Percentiles rank a stretch among this genome's conserved stretches.
phyloP scores from a whole-genome alignment of 1,140 invertebrate genomes.

The Microplitis mediator region DNA sequence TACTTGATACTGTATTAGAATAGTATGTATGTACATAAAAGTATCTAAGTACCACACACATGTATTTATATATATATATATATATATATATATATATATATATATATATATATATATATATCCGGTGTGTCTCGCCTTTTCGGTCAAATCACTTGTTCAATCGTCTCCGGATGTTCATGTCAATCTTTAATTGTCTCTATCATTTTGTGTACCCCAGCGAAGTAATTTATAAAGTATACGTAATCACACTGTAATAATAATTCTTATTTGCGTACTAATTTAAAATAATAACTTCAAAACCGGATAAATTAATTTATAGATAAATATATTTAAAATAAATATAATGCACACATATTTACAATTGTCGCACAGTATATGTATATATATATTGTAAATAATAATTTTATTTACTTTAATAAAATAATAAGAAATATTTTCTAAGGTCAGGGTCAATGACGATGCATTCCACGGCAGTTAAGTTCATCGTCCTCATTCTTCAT shows the following conservation, averaged over 20 bases:
- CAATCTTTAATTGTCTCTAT: conserved; percentile 11
- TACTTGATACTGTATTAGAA: conserved; percentile 7
- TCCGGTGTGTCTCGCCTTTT: conserved; percentile 20
- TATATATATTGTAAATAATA: no score
- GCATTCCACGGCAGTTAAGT: not conserved
- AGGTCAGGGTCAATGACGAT: conserved; percentile 16
- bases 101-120: not conserved
- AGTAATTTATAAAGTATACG: not conserved
- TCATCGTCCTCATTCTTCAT: conserved; percentile 5
- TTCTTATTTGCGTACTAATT: not conserved
- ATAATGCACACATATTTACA: no score
- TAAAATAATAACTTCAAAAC: not conserved
- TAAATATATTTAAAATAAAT: not conserved
- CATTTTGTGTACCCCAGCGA: no score
- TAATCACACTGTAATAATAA: not conserved
- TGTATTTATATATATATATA: not conserved
- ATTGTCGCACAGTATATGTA: no score
- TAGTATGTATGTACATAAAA: not conserved
- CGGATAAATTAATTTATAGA: not conserved
- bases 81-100: no score
- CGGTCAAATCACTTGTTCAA: not conserved
- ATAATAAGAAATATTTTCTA: not conserved
- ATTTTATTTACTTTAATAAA: not conserved
- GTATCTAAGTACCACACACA: no score
- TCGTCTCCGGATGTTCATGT: conserved; percentile 11